A percentile compares a stretch with the other conserved stretches of the same genome.
Evolutionary conservation across 2,888 invertebrate species (phyloP).

Genomic region (Ormyrus rosae): DNA sequence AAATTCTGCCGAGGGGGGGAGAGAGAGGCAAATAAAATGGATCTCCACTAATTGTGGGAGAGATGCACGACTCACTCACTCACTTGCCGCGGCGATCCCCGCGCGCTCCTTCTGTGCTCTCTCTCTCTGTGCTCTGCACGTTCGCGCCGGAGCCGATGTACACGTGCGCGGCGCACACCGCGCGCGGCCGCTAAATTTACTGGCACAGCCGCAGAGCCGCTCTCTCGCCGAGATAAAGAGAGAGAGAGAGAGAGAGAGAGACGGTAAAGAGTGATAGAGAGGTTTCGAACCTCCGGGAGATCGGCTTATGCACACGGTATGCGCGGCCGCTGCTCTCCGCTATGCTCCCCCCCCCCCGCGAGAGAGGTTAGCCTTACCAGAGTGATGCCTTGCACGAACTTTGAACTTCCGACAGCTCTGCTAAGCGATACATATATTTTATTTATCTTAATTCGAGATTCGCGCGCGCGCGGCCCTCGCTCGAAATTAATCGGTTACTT

Average conservation of each 20-base stretch:
- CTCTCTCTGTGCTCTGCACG: not conserved
- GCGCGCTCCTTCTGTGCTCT: slow-evolving; percentile 8
- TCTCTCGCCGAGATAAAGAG: not conserved
- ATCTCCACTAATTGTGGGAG: slow-evolving; percentile 75
- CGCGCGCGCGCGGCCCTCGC: not conserved
- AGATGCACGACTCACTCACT: slow-evolving; percentile 73
- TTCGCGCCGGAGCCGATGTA: not conserved
- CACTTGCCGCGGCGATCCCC: slow-evolving; percentile 39
- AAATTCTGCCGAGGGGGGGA: slow-evolving; percentile 66
- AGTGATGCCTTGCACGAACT: slow-evolving; percentile 61
- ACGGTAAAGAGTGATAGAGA: slow-evolving; percentile 50
- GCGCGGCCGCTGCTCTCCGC: not conserved
- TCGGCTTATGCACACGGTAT: slow-evolving; percentile 14
- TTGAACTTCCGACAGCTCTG: slow-evolving; percentile 58
- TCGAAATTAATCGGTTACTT: slow-evolving; percentile 47
- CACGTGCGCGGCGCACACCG: not conserved
- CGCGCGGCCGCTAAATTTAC: no score
- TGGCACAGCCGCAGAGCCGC: no score
- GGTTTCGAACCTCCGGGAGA: slow-evolving; percentile 53
- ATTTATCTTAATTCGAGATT: slow-evolving; percentile 54
- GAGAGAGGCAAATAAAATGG: slow-evolving; percentile 70
- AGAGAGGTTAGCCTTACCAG: slow-evolving; percentile 56
- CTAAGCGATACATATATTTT: slow-evolving; percentile 44
- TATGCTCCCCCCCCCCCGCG: not conserved
- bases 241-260: slow-evolving; percentile 38